These are phyloP conservation scores for Esperia sulphurella DNA, from an alignment of 2,888 invertebrate genomes.

Conservation along the genomic window DNA sequence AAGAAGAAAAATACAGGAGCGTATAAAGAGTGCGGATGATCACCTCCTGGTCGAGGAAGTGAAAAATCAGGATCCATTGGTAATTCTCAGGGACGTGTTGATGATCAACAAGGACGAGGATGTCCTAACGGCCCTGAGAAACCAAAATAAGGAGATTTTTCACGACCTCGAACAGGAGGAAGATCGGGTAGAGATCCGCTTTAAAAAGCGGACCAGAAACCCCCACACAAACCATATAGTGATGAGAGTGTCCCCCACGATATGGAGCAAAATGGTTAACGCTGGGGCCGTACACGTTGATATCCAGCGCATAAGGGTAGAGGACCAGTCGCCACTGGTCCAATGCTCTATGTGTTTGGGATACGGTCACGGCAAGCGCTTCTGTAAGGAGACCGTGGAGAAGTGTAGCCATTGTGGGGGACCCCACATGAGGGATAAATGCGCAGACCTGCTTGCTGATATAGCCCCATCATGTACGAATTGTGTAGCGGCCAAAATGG, in stretches of 20 bases:
- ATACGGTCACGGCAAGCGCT: conserved; percentile 1
- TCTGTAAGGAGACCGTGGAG: background rate
- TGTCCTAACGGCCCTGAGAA: too few relatives aligned
- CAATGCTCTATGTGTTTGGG: conserved; percentile 5
- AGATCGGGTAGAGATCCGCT: background rate
- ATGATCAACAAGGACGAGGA: conserved; percentile 9
- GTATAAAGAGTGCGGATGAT: background rate
- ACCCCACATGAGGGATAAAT: background rate
- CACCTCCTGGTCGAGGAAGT: conserved; percentile 2
- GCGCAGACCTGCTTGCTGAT: background rate
- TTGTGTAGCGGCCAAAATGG: background rate
- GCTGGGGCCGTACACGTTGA: background rate
- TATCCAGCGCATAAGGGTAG: background rate
- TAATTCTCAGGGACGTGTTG: conserved; percentile 2
- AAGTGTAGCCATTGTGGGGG: conserved; percentile 8
- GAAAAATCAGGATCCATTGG: conserved; percentile 4
- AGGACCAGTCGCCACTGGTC: conserved; percentile 4
- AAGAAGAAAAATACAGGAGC: background rate
- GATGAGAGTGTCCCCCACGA: conserved; percentile 6
- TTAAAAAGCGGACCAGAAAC: conserved; percentile 10
- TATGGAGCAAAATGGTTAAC: conserved; percentile 2
- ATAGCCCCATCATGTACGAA: conserved; percentile 6
- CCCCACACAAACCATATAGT: conserved; percentile 8
- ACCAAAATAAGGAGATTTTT: conserved; percentile 3
- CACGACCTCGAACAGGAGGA: background rate